A percentile compares a stretch with the other conserved stretches of the same genome.
Evolutionary conservation across 1,140 invertebrate genomes (phyloP).

Genomic region (Trypoxylus dichotomus): DNA sequence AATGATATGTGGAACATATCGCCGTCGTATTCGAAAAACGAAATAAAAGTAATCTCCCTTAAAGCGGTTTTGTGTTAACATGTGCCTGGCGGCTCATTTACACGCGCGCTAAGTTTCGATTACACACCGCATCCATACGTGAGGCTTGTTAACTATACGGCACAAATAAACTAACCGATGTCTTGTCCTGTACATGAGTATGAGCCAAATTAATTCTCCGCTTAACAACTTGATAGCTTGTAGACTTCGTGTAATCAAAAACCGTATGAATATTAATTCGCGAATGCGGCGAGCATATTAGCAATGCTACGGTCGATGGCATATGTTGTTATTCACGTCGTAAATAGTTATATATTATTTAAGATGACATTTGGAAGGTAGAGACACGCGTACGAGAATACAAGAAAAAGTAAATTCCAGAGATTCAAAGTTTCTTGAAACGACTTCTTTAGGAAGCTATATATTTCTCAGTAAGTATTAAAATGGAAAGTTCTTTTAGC

Average conservation of each 20-base stretch:
- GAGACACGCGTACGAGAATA: too few species aligned
- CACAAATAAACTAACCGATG: background rate
- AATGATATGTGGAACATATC: conserved; percentile 14
- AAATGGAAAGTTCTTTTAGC: too few species aligned
- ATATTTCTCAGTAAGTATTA: too few species aligned
- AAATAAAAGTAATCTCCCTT: conserved; percentile 10
- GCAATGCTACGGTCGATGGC: too few species aligned
- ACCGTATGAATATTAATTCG: background rate
- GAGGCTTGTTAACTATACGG: background rate
- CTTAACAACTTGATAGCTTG: background rate
- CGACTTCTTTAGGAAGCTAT: too few species aligned
- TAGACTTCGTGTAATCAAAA: background rate
- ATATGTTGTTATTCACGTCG: too few species aligned
- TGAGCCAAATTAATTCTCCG: background rate
- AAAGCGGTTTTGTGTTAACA: conserved; percentile 3
- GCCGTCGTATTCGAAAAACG: background rate
- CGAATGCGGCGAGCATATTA: background rate
- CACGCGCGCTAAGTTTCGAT: background rate
- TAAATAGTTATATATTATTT: too few species aligned
- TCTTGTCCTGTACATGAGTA: background rate
- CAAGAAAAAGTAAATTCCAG: too few species aligned
- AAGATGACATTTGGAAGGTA: too few species aligned
- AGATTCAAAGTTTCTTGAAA: too few species aligned
- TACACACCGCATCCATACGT: background rate
- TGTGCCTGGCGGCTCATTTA: background rate